Percentiles rank a stretch among this genome's conserved stretches.
Conservation (phyloP, 2,888 invertebrate species). For the Prenolepis imparis region DNA sequence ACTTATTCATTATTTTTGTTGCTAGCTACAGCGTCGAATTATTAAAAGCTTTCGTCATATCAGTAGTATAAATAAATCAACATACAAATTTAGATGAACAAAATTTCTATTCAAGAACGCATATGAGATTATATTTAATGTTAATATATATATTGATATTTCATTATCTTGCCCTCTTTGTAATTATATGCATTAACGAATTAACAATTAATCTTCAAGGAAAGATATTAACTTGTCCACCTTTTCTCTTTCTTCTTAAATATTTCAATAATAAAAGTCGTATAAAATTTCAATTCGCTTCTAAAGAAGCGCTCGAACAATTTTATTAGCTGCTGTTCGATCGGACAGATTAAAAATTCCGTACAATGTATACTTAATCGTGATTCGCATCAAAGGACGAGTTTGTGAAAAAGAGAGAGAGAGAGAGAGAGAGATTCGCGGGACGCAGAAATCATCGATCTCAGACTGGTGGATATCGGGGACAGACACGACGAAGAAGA, state of each 20-base stretch:
- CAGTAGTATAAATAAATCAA: background rate
- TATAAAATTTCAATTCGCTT: background rate
- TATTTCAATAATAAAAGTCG: constrained; percentile 5
- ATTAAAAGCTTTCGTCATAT: background rate
- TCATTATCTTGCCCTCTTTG: background rate
- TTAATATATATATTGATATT: no score
- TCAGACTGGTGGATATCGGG: constrained; percentile 59
- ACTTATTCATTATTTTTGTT: background rate
- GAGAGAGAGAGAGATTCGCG: constrained; percentile 1
- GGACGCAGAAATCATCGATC: constrained; percentile 54
- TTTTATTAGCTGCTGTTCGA: background rate
- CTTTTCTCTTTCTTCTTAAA: background rate
- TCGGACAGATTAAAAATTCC: background rate
- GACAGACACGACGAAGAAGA: constrained; percentile 61
- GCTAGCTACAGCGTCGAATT: background rate
- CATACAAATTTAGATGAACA: background rate
- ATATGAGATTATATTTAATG: no score
- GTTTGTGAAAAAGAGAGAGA: background rate
- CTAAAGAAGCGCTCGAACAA: background rate
- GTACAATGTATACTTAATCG: background rate
- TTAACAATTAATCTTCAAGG: background rate
- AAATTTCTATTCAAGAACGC: background rate
- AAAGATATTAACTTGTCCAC: background rate
- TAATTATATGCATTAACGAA: background rate
- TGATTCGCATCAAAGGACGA: background rate